Base-by-base conservation (phyloP, 2,888 invertebrate genomes). In the Drosophila lutescens region DNA sequence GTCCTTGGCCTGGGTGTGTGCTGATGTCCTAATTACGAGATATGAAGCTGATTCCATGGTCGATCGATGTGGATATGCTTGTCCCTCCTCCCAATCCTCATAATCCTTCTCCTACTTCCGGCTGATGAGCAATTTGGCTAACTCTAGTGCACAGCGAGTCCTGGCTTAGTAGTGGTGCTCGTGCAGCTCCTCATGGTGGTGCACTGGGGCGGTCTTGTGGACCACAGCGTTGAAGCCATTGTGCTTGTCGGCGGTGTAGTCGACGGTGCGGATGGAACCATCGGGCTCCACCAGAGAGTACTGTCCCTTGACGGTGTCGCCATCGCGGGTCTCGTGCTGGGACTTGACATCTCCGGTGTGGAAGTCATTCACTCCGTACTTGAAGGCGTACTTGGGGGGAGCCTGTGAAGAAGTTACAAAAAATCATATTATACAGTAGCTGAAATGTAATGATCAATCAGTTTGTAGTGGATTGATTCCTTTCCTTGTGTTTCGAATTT, bases 261-360 rank as follows among this genome's bases (percentile, higher is more conserved):
- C 92, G 44, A 92, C 92, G 40, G 95, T 96, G 78, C 96, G 93
- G 73, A 95, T 95, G 58, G 95, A 95, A 76, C 96, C 96, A 91
- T 95, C 95, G 56, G 95, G 95, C 91, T 96, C 96, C 77, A 95
- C 95, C 88, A 94, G 92, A 12, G 94, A 94, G 91, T 94, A 94
- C 90, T 94, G 94, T 32, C 92, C 94, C 93, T 94, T 94, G 1
- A 95, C 94, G 44, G 94, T 93, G 88, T 94, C 94, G 0, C 94
- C 94, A 62, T 94, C 94, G 77, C 94, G 93, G 0, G 94, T 93
- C 88, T 95, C 94, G 69, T 94, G 94, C 80, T 95, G 95, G 6
- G 94, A 94, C 86, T 95, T 95, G 0, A 94, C 93, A 86, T 95
- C 94, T 26, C 93, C 93, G 50, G 93, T 93, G 78, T 93, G 93